phyloP scores from a whole-genome alignment of 2,888 invertebrate genomes.

The Leptinotarsa rubiginosa region DNA sequence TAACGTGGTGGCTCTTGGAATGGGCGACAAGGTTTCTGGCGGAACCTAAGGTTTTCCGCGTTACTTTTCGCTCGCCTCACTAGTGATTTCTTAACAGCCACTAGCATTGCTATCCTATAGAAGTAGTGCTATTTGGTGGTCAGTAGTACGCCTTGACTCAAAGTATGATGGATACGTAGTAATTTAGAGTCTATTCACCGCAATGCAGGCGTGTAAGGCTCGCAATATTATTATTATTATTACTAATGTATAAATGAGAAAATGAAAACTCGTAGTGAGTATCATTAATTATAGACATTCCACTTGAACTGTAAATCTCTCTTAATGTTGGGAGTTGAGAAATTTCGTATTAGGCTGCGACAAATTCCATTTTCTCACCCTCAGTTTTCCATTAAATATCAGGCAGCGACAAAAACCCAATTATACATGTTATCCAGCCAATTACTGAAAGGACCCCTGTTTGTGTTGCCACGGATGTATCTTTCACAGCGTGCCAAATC shows the following conservation, averaged over 20 bases:
- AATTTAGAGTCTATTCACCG: too few relatives aligned
- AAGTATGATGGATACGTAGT: too few relatives aligned
- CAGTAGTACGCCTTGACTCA: too few relatives aligned
- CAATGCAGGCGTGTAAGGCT: too few relatives aligned
- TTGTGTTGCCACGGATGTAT: conserved; percentile 51
- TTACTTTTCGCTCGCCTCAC: too few relatives aligned
- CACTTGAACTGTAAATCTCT: conserved; percentile 21
- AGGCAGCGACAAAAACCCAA: conserved; percentile 56
- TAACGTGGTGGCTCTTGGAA: too few relatives aligned
- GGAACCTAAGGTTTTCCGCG: too few relatives aligned
- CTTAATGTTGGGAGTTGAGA: conserved; percentile 15
- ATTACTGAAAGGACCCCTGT: conserved; percentile 54
- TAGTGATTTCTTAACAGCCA: too few relatives aligned
- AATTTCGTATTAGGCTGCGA: conserved; percentile 26
- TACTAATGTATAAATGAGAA: neutral
- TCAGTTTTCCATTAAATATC: conserved; percentile 44
- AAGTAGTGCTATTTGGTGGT: too few relatives aligned
- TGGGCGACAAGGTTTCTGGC: too few relatives aligned
- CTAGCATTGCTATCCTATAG: too few relatives aligned
- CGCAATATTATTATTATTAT: neutral
- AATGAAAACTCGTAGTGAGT: neutral
- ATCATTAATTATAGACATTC: conserved; percentile 6
- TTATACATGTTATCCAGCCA: conserved; percentile 57
- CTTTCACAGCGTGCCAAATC: conserved; percentile 49
- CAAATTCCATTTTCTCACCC: conserved; percentile 39